Conservation (phyloP, 2,888 invertebrate genomes). For the Hymenopus coronatus region DNA sequence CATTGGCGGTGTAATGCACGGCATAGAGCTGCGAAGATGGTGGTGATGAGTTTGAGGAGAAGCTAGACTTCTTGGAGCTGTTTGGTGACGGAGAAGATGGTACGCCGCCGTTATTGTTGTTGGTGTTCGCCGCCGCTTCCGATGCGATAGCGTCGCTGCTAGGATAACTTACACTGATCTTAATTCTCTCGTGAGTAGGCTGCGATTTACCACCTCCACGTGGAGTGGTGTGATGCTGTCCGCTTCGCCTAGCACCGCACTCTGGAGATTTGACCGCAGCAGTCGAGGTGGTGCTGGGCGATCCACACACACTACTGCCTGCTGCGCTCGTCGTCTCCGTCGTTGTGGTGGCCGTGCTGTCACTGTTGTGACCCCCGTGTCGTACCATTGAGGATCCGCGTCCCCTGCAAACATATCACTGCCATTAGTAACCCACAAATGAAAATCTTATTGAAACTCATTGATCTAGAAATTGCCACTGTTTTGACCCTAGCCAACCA, state of each 20-base stretch:
- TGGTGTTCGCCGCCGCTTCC: conserved; percentile 27
- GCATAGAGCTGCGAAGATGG: conserved; percentile 16
- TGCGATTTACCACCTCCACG: conserved; percentile 43
- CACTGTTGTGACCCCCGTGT: conserved; percentile 8
- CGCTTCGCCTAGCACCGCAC: background rate
- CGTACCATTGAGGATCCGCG: conserved; percentile 46
- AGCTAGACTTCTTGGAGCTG: conserved; percentile 31
- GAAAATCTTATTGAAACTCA: background rate
- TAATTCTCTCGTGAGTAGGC: conserved; percentile 68
- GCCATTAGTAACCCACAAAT: background rate
- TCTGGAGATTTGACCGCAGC: conserved; percentile 34
- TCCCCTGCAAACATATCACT: background rate
- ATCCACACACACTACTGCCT: conserved; percentile 33
- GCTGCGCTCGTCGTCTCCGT: background rate
- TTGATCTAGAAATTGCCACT: too few relatives aligned
- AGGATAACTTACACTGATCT: conserved; percentile 81
- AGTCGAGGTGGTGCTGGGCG: conserved; percentile 33
- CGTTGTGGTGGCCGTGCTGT: conserved; percentile 2
- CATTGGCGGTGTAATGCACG: conserved; percentile 7
- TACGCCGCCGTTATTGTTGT: conserved; percentile 28
- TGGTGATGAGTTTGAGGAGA: conserved; percentile 26
- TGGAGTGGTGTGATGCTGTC: conserved; percentile 47
- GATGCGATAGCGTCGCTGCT: conserved; percentile 36
- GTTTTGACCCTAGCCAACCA: too few relatives aligned
- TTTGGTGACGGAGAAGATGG: conserved; percentile 32